Conservation (phyloP, 2,888 invertebrate genomes). For the Penaeus monodon region DNA sequence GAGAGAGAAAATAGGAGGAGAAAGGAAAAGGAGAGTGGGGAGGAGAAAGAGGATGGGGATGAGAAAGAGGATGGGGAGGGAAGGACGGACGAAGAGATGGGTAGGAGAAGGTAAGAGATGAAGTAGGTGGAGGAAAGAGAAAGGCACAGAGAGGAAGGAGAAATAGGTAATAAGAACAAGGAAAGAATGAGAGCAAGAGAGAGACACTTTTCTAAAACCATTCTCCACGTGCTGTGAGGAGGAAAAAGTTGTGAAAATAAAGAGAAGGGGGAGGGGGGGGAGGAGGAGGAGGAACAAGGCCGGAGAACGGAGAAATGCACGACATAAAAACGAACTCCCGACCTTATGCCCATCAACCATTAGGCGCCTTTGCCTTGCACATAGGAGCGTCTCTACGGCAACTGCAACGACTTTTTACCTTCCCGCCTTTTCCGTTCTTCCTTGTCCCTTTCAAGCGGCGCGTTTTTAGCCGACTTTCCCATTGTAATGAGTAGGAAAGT, state of each 20-base stretch:
- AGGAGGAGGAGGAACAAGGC: background rate
- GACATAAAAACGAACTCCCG: no score
- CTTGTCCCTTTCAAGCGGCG: background rate
- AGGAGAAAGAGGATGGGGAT: background rate
- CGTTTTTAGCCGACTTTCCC: constrained; percentile 13
- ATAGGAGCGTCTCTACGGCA: no score
- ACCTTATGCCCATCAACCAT: no score
- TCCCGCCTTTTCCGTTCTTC: no score
- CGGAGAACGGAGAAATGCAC: no score
- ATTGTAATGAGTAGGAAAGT: constrained; percentile 19
- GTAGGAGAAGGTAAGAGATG: background rate
- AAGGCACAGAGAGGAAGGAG: background rate
- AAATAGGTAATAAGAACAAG: background rate
- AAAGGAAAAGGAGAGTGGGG: background rate
- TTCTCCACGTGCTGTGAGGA: background rate
- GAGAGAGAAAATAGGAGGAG: no score
- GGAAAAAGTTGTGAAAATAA: background rate
- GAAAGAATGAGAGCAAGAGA: background rate
- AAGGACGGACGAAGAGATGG: background rate
- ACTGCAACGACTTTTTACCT: no score
- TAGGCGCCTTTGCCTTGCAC: no score
- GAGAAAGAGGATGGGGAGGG: background rate
- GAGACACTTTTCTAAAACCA: background rate
- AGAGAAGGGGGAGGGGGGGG: background rate
- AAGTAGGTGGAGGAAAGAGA: background rate